Percentiles rank a stretch among this genome's conserved stretches.
These are phyloP conservation scores for Tonatia bakeri DNA, from an alignment of 2,113 vertebrate genomes.

Conservation along the genomic window DNA sequence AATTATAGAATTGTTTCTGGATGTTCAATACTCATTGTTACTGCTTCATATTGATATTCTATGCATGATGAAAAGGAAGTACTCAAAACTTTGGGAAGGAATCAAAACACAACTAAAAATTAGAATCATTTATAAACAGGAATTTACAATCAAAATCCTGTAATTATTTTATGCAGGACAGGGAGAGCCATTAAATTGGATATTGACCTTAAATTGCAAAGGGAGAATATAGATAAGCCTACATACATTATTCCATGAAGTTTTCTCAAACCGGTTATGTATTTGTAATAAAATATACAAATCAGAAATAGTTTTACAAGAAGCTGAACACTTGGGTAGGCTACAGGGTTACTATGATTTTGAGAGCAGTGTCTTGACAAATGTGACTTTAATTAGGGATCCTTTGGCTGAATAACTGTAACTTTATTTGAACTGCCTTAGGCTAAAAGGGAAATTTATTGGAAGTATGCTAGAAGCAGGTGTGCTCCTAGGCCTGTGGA, in stretches of 20 bases:
- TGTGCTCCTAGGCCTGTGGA: rapidly evolving
- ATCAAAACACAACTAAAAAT: background rate
- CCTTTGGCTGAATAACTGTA: background rate
- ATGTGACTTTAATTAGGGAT: background rate
- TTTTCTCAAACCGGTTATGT: background rate
- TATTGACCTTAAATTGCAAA: background rate
- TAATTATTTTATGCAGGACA: background rate
- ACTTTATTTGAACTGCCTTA: background rate
- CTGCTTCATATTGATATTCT: background rate
- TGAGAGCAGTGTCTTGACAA: background rate
- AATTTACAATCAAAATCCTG: background rate
- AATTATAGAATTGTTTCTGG: background rate
- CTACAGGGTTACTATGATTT: background rate
- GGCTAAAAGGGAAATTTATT: background rate
- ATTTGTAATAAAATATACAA: background rate
- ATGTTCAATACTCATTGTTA: background rate
- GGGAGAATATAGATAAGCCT: background rate
- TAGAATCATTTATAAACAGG: background rate
- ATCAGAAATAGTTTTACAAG: background rate
- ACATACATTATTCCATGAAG: background rate
- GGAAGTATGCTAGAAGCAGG: background rate
- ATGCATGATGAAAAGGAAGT: background rate
- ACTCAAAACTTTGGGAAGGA: background rate
- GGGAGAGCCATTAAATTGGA: background rate
- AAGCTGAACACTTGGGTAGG: background rate